Percentiles rank a stretch among this genome's conserved stretches.
Evolutionary conservation across 1,140 invertebrate genomes (phyloP).

Genomic region (Bacillus rossius): DNA sequence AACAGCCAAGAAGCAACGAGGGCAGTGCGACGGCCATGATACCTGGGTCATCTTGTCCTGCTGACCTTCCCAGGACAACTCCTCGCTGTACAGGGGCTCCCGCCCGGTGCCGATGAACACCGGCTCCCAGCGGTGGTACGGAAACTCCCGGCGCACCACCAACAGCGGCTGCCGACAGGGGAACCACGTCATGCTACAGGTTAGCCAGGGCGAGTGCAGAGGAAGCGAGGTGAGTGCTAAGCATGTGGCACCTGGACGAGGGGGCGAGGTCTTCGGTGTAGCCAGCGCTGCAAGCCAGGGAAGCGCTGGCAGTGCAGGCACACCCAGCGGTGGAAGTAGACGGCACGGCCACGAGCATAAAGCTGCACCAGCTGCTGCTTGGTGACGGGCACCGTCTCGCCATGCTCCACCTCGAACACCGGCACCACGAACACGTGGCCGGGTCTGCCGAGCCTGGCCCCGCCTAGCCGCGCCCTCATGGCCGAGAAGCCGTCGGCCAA

Average conservation of each 20-base stretch:
- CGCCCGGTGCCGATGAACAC: constrained; percentile 73
- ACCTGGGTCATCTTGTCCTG: constrained; percentile 87
- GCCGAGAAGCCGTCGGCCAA: constrained; percentile 55
- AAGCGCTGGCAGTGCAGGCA: constrained; percentile 75
- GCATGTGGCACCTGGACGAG: background rate
- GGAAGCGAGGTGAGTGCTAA: background rate
- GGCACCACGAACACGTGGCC: constrained; percentile 58
- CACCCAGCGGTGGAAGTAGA: constrained; percentile 50
- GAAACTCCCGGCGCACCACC: constrained; percentile 60
- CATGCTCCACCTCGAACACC: constrained; percentile 64
- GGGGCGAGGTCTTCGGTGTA: constrained; percentile 37
- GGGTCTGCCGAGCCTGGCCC: constrained; percentile 21
- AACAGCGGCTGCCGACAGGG: constrained; percentile 53
- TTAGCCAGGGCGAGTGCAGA: background rate
- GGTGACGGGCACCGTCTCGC: constrained; percentile 49
- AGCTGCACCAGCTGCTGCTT: constrained; percentile 48
- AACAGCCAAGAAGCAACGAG: too few species aligned
- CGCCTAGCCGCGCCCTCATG: constrained; percentile 48
- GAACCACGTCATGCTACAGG: background rate
- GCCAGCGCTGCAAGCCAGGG: constrained; percentile 65
- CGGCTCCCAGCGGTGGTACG: constrained; percentile 75
- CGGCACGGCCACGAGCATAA: constrained; percentile 39
- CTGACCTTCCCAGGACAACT: constrained; percentile 73
- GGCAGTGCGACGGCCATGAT: too few species aligned
- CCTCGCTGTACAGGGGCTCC: constrained; percentile 75